phyloP scores from a whole-genome alignment of 2,113 vertebrate genomes.

The Agapornis roseicollis region DNA sequence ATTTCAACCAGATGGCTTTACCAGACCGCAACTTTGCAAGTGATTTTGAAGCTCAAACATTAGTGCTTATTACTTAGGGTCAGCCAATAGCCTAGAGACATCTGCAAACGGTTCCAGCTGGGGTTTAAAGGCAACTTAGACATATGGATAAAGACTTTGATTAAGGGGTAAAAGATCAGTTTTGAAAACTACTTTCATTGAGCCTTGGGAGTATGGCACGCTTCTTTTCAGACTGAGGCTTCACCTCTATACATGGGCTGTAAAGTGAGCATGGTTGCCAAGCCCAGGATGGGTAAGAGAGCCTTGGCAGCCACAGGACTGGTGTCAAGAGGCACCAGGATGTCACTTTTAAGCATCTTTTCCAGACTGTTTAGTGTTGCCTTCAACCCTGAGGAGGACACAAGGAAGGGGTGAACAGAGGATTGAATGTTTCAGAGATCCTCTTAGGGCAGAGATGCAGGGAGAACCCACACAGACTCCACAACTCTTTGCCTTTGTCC shows the following conservation, averaged over 20 bases:
- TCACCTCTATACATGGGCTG: background rate
- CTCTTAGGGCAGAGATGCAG: background rate
- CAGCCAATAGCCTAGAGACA: background rate
- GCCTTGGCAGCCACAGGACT: background rate
- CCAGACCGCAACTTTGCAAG: conserved; percentile 35
- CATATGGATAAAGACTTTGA: conserved; percentile 56
- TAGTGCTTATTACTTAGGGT: conserved; percentile 45
- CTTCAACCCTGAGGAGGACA: background rate
- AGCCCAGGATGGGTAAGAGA: background rate
- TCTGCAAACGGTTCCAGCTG: conserved; percentile 21
- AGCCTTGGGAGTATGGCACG: background rate
- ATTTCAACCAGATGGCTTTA: conserved; percentile 64
- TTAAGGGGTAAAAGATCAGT: conserved; percentile 36
- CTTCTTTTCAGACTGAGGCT: background rate
- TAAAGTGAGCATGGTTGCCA: background rate
- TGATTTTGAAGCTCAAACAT: conserved; percentile 42
- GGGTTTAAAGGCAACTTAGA: conserved; percentile 20
- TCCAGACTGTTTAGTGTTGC: background rate
- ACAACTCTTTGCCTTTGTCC: background rate
- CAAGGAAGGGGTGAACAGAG: background rate
- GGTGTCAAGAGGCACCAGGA: background rate
- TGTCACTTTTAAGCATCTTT: background rate
- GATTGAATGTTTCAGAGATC: background rate
- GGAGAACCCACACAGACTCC: background rate
- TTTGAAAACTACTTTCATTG: conserved; percentile 8